Evolutionary conservation across 2,888 invertebrate species (phyloP), one percentile per base, ranked within the genome.

Genomic region (Drosophila austrosaltans): DNA sequence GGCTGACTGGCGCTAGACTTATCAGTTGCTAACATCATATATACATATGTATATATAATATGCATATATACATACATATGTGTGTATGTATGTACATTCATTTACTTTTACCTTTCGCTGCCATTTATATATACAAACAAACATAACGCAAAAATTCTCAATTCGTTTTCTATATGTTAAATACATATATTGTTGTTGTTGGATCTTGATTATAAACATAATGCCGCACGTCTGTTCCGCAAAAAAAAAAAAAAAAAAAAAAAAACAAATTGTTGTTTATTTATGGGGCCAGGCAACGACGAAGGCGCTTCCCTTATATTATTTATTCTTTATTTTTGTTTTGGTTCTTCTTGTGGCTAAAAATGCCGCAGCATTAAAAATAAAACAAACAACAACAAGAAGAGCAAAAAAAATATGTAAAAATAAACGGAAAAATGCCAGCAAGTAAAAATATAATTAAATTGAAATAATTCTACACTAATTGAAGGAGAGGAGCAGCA

Each of bases 281-380:
- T 87, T 82, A 79, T 85, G 82, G 78, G 70, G 36, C 36, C 70
- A 60, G 61, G 63, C 62, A 60, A 16, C 16, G 16, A 16, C 16
- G 16, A 16, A 20, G 67, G 59, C 67, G 68, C 54, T 66, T 60
- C 84, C 76, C 67, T 77, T 78, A 75, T 86, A 75, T 83, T 81
- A 81, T 76, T 78, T 84, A 68, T 84, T 81, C 59, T 61, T 63
- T 60, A 58, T 61, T 58, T 68, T 69, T 77, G 82, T 72, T 79
- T 87, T 81, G 78, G 63, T 69, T 73, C 70, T 69, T 73, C 70
- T 64, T 69, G 62, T 58, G 69, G 66, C 76, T 66, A 70, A 81
- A 81, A 79, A 78, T 76, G 76, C 77, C 75, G 77, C 73, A 44
- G 36, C 53, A 69, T 56, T 44, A 32, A 72, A 76, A 69, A 76